Conservation (phyloP, 1,140 invertebrate genomes). For the Matsumurasca onukii region DNA sequence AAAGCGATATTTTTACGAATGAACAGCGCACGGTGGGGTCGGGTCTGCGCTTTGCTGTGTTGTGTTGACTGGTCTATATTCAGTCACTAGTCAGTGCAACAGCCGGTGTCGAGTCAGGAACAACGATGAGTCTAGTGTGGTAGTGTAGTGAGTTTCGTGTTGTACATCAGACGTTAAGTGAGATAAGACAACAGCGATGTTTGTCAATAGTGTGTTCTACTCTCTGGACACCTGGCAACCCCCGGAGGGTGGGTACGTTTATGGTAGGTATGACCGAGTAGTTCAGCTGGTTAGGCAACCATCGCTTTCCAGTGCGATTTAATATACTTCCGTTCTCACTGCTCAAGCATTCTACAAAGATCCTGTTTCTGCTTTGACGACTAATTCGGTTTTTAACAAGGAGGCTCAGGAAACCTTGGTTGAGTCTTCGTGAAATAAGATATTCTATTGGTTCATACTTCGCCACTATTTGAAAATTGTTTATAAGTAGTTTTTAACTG, state of each 20-base stretch:
- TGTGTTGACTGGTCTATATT: not conserved
- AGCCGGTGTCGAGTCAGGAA: not conserved
- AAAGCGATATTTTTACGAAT: not conserved
- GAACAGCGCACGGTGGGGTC: not conserved
- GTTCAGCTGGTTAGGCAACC: not conserved
- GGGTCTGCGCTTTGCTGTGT: not conserved
- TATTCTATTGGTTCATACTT: not conserved
- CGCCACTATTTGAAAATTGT: no score
- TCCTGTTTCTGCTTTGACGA: not conserved
- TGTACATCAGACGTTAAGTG: not conserved
- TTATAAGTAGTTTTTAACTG: no score
- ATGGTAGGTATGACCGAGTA: not conserved
- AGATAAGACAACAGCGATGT: not conserved
- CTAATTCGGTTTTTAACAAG: not conserved
- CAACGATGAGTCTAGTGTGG: not conserved
- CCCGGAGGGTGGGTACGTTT: not conserved
- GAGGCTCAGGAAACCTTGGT: not conserved
- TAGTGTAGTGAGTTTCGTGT: not conserved
- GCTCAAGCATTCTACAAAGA: no score
- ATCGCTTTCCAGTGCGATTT: no score
- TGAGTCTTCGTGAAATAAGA: not conserved
- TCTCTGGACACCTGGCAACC: not conserved
- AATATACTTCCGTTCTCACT: no score
- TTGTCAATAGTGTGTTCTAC: slow-evolving; percentile 9
- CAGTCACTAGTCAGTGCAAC: not conserved